phyloP scores from a whole-genome alignment of 2,888 invertebrate species.

The Cacoxenus indagator region DNA sequence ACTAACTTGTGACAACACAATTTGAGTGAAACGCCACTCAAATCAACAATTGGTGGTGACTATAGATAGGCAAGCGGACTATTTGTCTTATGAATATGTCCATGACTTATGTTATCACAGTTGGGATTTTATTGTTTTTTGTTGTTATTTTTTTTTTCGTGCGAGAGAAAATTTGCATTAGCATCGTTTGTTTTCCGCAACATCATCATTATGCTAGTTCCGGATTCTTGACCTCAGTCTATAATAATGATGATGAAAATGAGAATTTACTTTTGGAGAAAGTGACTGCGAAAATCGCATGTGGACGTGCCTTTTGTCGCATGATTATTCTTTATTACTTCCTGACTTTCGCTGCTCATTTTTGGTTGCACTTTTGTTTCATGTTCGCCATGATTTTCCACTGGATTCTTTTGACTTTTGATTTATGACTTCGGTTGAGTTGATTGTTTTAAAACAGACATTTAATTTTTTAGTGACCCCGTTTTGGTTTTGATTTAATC shows the following conservation, averaged over 20 bases:
- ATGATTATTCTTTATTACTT: neutral
- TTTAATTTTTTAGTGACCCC: too few relatives aligned
- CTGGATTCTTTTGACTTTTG: neutral
- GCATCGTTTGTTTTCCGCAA: too few relatives aligned
- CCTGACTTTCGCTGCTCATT: neutral
- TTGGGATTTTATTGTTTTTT: too few relatives aligned
- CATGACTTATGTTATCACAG: too few relatives aligned
- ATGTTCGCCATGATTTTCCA: neutral
- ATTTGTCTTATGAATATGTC: conserved; percentile 56
- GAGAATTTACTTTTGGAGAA: neutral
- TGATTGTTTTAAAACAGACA: neutral
- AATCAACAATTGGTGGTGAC: conserved; percentile 1
- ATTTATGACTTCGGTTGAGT: neutral
- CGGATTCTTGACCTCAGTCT: conserved; percentile 66
- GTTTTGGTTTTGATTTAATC: neutral
- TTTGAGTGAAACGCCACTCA: conserved; percentile 3
- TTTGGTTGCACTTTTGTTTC: neutral
- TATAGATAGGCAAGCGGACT: neutral
- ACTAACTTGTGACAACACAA: conserved; percentile 14
- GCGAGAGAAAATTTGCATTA: too few relatives aligned
- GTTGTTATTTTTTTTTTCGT: neutral
- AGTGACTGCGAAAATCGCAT: neutral
- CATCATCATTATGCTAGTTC: conserved; percentile 47
- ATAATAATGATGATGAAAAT: conserved; percentile 45
- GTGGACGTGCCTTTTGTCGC: neutral